Evolutionary conservation across 2,888 invertebrate genomes (phyloP).

Genomic region (Protodeltote pygarga): DNA sequence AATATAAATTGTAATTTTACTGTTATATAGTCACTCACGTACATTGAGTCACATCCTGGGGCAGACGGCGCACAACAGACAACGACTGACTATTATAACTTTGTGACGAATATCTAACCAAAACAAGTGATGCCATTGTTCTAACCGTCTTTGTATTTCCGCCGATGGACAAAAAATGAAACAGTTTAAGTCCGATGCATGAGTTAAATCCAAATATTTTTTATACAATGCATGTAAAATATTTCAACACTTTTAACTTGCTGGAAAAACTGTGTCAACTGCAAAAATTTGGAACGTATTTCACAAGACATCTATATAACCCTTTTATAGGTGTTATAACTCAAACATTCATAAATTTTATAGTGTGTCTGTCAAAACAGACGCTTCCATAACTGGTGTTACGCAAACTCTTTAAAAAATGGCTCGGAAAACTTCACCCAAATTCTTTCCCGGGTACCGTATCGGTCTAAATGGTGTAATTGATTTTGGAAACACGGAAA

Average conservation of each 20-base stretch:
- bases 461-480: slow-evolving; percentile 73
- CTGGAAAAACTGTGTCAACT: slow-evolving; percentile 46
- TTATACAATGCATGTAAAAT: slow-evolving; percentile 26
- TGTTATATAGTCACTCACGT: slow-evolving; percentile 57
- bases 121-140: slow-evolving; percentile 75
- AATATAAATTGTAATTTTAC: slow-evolving; percentile 48
- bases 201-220: slow-evolving; percentile 26
- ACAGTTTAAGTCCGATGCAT: slow-evolving; percentile 46
- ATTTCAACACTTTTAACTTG: too few relatives aligned
- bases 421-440: slow-evolving; percentile 60
- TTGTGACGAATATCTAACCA: slow-evolving; percentile 60
- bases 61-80: slow-evolving; percentile 46
- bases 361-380: slow-evolving; percentile 77
- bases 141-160: slow-evolving; percentile 71
- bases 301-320: slow-evolving; percentile 52
- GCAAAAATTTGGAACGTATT: slow-evolving; percentile 52
- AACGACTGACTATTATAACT: slow-evolving; percentile 59
- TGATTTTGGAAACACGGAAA: slow-evolving; percentile 69
- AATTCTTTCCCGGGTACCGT: slow-evolving; percentile 57
- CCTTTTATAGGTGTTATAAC: slow-evolving; percentile 64
- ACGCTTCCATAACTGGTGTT: slow-evolving; percentile 50
- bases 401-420: slow-evolving; percentile 54
- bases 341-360: slow-evolving; percentile 67
- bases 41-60: slow-evolving; percentile 75
- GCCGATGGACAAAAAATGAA: slow-evolving; percentile 64